Base-by-base conservation (phyloP, 2,797 vertebrate species). In the Halcyon chelicuti region DNA sequence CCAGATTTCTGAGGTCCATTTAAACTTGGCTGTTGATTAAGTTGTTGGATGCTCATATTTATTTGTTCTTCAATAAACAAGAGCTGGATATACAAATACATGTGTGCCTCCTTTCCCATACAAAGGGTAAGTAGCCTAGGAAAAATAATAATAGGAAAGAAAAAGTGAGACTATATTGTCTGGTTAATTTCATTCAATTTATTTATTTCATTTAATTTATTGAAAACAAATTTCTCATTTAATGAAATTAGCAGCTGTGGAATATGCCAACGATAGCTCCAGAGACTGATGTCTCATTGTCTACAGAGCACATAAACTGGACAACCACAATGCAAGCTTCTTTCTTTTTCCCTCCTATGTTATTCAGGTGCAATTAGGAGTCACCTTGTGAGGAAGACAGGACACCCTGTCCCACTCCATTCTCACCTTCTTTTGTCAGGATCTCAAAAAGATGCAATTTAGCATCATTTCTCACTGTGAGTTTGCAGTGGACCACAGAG, bases 1-100 rank as follows among this genome's bases (percentile, higher is more conserved):
- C 40, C 44, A 46, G 77, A 77, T 94, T 93, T 95, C 91, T 51
- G 92, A 82, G 71, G 75, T 83, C 91, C 71, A 11, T 86, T 66
- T 63, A 86, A 75, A 61, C 62, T 83, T 76, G 60, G 15, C 62
- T 72, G 63, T 22, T 70, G 44, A 71, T n/a, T 71, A 94, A 88
- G 57, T 83, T 91, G 93, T 72, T 29, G 88, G 63, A 61, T 54
- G 54, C n/a, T 58, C 33, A 12, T 57, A 71, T 83, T 72, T 90
- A 67, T 47, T 94, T 55, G 42, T 75, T 94, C 77, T 80, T 91
- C 90, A 25, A 22, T 75, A 91, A 93, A 76, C 14, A 60, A 86
- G 54, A 89, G 81, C 22, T 80, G 44, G 68, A 78, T 84, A 74
- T 47, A 63, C 44, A 83, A 58, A 57, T 91, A 67, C 17, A 31